Conservation (phyloP, 1,140 invertebrate genomes). For the Psix sp. region DNA sequence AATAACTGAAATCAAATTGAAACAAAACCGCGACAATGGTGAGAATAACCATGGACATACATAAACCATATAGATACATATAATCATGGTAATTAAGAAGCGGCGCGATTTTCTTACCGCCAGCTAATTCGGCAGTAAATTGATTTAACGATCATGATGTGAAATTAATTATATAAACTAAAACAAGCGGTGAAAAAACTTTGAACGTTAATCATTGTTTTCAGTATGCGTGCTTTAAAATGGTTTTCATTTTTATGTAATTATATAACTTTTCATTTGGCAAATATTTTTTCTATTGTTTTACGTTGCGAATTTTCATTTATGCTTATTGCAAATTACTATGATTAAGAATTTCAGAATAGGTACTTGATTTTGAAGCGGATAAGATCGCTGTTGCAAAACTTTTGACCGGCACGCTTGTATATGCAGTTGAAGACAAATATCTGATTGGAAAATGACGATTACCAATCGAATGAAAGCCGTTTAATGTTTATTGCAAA, state of each 20-base stretch:
- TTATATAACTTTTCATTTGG: no score
- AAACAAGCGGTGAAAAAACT: conserved; percentile 8
- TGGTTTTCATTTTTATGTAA: no score
- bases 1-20: conserved; percentile 42
- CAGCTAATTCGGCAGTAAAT: conserved; percentile 35
- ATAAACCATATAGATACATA: no score
- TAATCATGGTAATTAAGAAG: conserved; percentile 30
- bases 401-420: no score
- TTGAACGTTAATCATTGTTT: background rate
- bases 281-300: no score
- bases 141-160: conserved; percentile 30
- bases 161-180: conserved; percentile 29
- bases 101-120: conserved; percentile 2
- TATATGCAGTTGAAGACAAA: no score
- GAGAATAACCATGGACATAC: conserved; percentile 33
- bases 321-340: no score
- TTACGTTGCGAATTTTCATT: no score
- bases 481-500: conserved; percentile 53
- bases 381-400: no score
- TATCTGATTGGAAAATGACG: conserved; percentile 48
- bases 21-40: conserved; percentile 22
- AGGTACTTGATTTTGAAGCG: no score
- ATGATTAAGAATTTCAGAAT: no score
- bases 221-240: no score
- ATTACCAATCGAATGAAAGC: conserved; percentile 53